Conservation (phyloP, 2,888 invertebrate species). For the Auanema freiburgensis region DNA sequence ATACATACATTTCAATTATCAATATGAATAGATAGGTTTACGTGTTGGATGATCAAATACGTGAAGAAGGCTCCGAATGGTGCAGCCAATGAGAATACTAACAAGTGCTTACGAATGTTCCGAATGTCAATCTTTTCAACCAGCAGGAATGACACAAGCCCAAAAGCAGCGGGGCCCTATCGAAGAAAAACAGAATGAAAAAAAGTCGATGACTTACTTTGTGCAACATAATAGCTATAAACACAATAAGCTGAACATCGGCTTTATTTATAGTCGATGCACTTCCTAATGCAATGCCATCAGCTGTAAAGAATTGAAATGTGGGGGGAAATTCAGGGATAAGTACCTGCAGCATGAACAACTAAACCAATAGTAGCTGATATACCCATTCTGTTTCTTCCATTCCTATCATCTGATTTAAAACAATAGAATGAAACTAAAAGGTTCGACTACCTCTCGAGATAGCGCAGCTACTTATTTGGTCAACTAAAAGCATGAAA, state of each 20-base stretch:
- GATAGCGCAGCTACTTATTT: slow-evolving; percentile 66
- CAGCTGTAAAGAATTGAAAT: slow-evolving; percentile 72
- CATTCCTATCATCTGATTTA: slow-evolving; percentile 38
- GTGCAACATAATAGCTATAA: slow-evolving; percentile 97
- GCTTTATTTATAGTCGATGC: slow-evolving; percentile 93
- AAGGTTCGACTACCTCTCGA: slow-evolving; percentile 33
- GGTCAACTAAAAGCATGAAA: slow-evolving; percentile 95
- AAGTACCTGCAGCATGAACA: slow-evolving; percentile 87
- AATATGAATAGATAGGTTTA: slow-evolving; percentile 54
- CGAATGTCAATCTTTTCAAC: slow-evolving; percentile 84
- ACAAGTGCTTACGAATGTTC: slow-evolving; percentile 85
- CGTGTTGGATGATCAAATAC: slow-evolving; percentile 85
- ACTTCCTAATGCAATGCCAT: slow-evolving; percentile 95
- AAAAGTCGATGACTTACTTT: slow-evolving; percentile 72
- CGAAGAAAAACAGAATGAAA: slow-evolving; percentile 15
- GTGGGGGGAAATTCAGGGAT: neutral
- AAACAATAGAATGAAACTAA: neutral
- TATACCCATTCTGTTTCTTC: slow-evolving; percentile 68
- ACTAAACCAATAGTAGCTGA: slow-evolving; percentile 95
- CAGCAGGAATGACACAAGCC: slow-evolving; percentile 91
- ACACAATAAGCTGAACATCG: slow-evolving; percentile 95
- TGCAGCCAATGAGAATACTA: slow-evolving; percentile 89
- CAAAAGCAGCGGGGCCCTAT: slow-evolving; percentile 95
- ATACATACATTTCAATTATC: neutral
- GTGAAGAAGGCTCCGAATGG: slow-evolving; percentile 86